Evolutionary conservation across 2,888 invertebrate genomes (phyloP).

Genomic region (Melinaea menophilus): DNA sequence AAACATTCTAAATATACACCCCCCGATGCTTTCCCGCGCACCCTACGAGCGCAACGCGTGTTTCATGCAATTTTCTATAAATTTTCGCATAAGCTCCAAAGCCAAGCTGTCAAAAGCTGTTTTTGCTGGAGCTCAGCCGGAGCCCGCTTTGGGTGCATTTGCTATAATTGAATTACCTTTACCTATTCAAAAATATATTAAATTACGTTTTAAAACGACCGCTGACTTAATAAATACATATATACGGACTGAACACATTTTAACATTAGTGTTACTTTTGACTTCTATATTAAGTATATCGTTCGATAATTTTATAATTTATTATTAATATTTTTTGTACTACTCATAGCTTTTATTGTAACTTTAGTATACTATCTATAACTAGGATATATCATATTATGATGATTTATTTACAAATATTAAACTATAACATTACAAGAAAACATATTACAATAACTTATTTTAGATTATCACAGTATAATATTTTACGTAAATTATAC

Average conservation of each 20-base stretch:
- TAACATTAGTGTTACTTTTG: neutral
- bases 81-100: slow-evolving; percentile 74
- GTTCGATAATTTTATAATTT: too few relatives aligned
- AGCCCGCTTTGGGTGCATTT: slow-evolving; percentile 49
- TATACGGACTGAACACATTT: neutral
- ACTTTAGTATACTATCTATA: too few relatives aligned
- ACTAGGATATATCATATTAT: too few relatives aligned
- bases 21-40: slow-evolving; percentile 65
- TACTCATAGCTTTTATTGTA: too few relatives aligned
- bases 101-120: slow-evolving; percentile 74
- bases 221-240: slow-evolving; percentile 2
- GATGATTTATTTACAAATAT: too few relatives aligned
- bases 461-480: too few relatives aligned
- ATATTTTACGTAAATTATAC: too few relatives aligned
- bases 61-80: slow-evolving; percentile 76
- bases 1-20: slow-evolving; percentile 75
- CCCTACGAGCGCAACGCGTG: slow-evolving; percentile 65
- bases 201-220: slow-evolving; percentile 20
- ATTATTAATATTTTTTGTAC: too few relatives aligned
- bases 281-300: neutral
- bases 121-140: slow-evolving; percentile 57
- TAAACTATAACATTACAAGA: too few relatives aligned
- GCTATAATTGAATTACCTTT: slow-evolving; percentile 67
- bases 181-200: slow-evolving; percentile 38
- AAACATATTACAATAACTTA: too few relatives aligned